Base-by-base conservation (phyloP, 2,888 invertebrate genomes). In the Ornithoptera priamus region DNA sequence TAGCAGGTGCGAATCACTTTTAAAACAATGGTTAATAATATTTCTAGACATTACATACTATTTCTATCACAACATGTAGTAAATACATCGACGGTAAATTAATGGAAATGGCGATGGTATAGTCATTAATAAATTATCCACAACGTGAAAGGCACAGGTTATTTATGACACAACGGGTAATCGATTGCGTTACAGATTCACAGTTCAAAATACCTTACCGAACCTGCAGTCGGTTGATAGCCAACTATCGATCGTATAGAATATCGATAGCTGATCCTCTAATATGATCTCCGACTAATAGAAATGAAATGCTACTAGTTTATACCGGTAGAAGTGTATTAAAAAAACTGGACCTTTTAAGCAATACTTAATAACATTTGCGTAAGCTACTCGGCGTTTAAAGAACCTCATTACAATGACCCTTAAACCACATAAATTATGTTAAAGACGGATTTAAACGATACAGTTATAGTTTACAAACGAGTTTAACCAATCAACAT, bases 261-360 rank as follows among this genome's bases (percentile, higher is more conserved):
- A 60, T 66, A 53, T 36, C 66, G 53, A 70, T 67, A 66, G 42
- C 24, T 18, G 56, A 59, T 18, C 67, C 58, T 57, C 63, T 18
- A 56, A 39, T 65, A 64, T 60, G 60, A 63, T 59, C 20, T 22
- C 64, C 62, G 58, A 36, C 62, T 56, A 62, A 39, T 50, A n/a
- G 39, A 20, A 36, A 50, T 56, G 62, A 24, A 20, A 56, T 15
- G n/a, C 8, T 42, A 6, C 39, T 66, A 42, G 15, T 69, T 71
- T 69, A 73, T 74, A 69, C 71, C 83, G 78, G 82, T 85, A 87
- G 86, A 88, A 86, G 81, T 82, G 72, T 78, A 76, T 75, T 75
- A 74, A 81, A 78, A 73, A 69, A 84, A 88, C 88, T 83, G 85
- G 89, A 83, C 79, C 75, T 42, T 79, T 74, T 78, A 70, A 77